Evolutionary conservation across 2,888 invertebrate species (phyloP).

Genomic region (Notodonta ziczac): DNA sequence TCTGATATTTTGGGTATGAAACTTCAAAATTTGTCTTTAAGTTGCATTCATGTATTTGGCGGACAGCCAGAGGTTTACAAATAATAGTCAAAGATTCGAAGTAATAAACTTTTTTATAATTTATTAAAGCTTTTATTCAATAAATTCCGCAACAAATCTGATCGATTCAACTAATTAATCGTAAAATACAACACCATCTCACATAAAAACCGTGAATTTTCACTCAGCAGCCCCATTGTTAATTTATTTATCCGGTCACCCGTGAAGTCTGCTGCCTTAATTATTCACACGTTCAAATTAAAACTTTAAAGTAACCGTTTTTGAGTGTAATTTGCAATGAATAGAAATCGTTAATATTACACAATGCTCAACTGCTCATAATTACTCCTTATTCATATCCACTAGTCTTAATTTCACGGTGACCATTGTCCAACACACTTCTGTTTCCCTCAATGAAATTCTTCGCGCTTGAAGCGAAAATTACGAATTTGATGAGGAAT

Average conservation of each 20-base stretch:
- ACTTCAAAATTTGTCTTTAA: too few species aligned
- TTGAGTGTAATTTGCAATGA: conserved; percentile 11
- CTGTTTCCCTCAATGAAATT: conserved; percentile 61
- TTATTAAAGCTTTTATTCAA: neutral
- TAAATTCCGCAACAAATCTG: conserved; percentile 17
- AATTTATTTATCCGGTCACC: conserved; percentile 34
- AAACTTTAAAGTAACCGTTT: neutral
- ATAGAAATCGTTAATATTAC: conserved; percentile 18
- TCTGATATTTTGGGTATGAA: too few species aligned
- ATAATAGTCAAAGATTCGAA: too few species aligned
- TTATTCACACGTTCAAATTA: conserved; percentile 1
- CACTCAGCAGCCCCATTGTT: conserved; percentile 30
- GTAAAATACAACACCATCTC: conserved; percentile 29
- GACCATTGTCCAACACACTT: conserved; percentile 60
- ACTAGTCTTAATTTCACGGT: conserved; percentile 66
- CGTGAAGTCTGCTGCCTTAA: conserved; percentile 22
- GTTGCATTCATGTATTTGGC: too few species aligned
- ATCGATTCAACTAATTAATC: conserved; percentile 31
- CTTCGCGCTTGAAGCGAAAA: conserved; percentile 29
- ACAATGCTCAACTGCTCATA: conserved; percentile 44
- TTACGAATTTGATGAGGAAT: conserved; percentile 19
- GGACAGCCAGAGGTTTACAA: too few species aligned
- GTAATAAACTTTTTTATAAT: neutral
- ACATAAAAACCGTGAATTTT: conserved; percentile 31
- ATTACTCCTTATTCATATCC: conserved; percentile 65